Evolutionary conservation across 2,888 invertebrate genomes (phyloP).

Genomic region (Acrobeloides nanus): DNA sequence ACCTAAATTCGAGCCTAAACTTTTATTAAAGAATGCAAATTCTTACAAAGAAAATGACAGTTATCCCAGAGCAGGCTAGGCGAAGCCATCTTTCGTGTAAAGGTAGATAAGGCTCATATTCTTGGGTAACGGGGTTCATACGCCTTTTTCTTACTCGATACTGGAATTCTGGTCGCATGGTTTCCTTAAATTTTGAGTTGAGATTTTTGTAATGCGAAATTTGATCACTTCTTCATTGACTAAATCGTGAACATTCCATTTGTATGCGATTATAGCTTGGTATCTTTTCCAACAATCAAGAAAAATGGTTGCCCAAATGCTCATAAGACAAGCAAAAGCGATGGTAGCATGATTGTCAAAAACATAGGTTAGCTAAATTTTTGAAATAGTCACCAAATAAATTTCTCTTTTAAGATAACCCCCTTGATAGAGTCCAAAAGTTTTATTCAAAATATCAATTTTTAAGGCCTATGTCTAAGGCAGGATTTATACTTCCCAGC

Average conservation of each 20-base stretch:
- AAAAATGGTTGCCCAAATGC: constrained; percentile 87
- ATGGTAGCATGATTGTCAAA: constrained; percentile 91
- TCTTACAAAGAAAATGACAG: constrained; percentile 81
- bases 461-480: too few relatives aligned
- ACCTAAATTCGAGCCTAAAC: constrained; percentile 11
- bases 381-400: too few relatives aligned
- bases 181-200: constrained; percentile 36
- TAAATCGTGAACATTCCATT: constrained; percentile 84
- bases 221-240: constrained; percentile 70
- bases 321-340: constrained; percentile 89
- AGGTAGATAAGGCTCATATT: constrained; percentile 82
- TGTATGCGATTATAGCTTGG: constrained; percentile 83
- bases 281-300: constrained; percentile 85
- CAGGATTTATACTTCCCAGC: too few relatives aligned
- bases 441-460: too few relatives aligned
- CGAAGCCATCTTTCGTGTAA: constrained; percentile 59
- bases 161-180: constrained; percentile 79
- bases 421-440: too few relatives aligned
- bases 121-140: constrained; percentile 77
- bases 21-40: constrained; percentile 5
- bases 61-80: constrained; percentile 68
- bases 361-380: constrained; percentile 67
- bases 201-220: too few relatives aligned
- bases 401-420: too few relatives aligned
- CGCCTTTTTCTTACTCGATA: too few relatives aligned